Percentiles rank a stretch among this genome's conserved stretches.
Evolutionary conservation across 2,797 vertebrate genomes (phyloP).

Genomic region (Alfaro cultratus): DNA sequence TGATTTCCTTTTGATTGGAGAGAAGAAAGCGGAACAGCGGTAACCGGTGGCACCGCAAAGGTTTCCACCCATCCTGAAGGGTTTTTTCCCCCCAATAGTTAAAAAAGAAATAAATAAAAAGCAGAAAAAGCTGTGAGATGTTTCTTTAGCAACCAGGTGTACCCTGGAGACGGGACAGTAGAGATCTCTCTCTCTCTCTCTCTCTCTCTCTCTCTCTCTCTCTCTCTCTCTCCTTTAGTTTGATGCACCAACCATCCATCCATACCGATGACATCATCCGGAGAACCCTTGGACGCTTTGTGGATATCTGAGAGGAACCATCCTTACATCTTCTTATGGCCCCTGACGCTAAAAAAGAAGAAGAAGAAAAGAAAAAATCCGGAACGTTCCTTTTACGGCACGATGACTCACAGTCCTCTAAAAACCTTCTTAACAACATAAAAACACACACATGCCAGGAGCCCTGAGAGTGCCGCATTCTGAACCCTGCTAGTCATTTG

Average conservation of each 20-base stretch:
- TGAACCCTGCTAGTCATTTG: conserved; percentile 79
- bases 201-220: conserved; percentile 2
- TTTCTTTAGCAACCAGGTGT: conserved; percentile 51
- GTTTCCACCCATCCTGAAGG: conserved; percentile 59
- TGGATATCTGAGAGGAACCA: conserved; percentile 54
- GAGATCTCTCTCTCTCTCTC: conserved; percentile 43
- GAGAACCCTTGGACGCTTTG: conserved; percentile 39
- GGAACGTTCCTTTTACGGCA: conserved; percentile 9
- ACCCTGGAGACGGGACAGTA: conserved; percentile 51
- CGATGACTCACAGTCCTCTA: conserved; percentile 43
- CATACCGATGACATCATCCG: conserved; percentile 64
- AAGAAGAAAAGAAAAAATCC: neutral
- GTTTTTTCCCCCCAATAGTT: conserved; percentile 58
- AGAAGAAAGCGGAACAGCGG: conserved; percentile 44
- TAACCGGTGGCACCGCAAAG: conserved; percentile 30
- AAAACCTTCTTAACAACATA: conserved; percentile 61
- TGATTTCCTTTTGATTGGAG: conserved; percentile 44
- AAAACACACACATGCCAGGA: conserved; percentile 56
- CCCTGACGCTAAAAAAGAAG: neutral
- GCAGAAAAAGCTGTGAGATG: conserved; percentile 49
- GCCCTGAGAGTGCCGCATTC: conserved; percentile 71
- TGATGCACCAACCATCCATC: conserved; percentile 58
- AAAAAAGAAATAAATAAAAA: no score
- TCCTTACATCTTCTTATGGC: neutral
- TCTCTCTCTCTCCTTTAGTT: conserved; percentile 24